Evolutionary conservation across 2,113 vertebrate species (phyloP), one percentile per base, ranked within the genome.

Genomic region (Bucco capensis): DNA sequence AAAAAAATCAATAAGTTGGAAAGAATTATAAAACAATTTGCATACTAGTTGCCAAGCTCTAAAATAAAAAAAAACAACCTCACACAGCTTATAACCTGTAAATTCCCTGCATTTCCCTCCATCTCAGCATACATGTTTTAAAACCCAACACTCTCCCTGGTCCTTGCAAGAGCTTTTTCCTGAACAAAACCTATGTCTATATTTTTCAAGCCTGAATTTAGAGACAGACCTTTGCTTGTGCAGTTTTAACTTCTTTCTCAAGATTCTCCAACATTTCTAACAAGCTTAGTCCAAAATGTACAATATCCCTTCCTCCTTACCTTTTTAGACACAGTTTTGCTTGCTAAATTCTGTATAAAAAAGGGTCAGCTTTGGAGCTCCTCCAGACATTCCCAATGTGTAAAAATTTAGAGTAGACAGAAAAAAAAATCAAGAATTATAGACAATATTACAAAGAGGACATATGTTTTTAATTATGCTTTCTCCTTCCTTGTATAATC

Each of bases 1-100:
- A 80, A 85, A 96, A 89, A 1, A 54, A 93, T 91, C 71, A 69
- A 87, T 87, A 92, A 76, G 14, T 66, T 76, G 38, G 40, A 51
- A 87, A 83, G n/a, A 82, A 85, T 66, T 33, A 57, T 30, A 67
- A 88, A 93, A 49, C 13, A 44, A 61, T 46, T 53, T 22, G 12
- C 57, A 49, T 56, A 60, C 8, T 75, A 50, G 33, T 31, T 82
- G 33, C 54, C 66, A 90, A 82, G 19, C 10, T 67, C 77, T 72
- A 44, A 75, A 74, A 61, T 15, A 64, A 69, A 72, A 67, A 42
- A 42, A 37, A 31, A 30, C 37, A 47, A 70, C 5, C 8, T 9
- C 56, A 12, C 22, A 23, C 18, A 33, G 7, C 9, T 84, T 89
- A 53, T 61, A 79, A 72, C 35, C 47, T 24, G 14, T 22, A 92